Evolutionary conservation across 2,797 vertebrate species (phyloP), one percentile per base, ranked within the genome.

Genomic region (Podarcis lilfordi): DNA sequence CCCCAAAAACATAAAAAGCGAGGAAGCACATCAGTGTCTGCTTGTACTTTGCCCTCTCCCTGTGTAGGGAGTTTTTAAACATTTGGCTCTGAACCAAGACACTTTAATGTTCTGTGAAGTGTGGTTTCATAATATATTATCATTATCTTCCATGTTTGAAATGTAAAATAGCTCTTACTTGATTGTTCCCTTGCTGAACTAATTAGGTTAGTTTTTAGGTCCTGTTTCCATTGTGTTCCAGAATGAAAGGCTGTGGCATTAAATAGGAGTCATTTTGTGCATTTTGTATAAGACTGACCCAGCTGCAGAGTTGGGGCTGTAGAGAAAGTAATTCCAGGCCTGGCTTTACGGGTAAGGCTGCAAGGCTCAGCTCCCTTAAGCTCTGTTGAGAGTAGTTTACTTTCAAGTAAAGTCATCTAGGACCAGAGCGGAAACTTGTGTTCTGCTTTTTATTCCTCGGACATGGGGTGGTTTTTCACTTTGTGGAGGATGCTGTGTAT

Each of bases 61-160:
- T n/a, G 4, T 64, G 45, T 0, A 0, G 32, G 86, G 15, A 68
- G 7, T 29, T 92, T 88, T 89, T 43, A 89, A 93, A 89, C 0
- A n/a, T 89, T 88, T 90, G 85, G 37, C 83, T 93, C 79, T 40
- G 19, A 68, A 59, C 40, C 86, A 76, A 84, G 29, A 55, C 27
- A 66, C 7, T 84, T 89, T 90, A 55, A 59, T 82, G 90, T 92
- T 37, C 8, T 55, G 74, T 84, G 35, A 92, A 87, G 25, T 45
- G 85, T 72, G 85, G 71, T 10, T 25, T 77, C 78, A 85, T 5
- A 59, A 76, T 3, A 27, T 68, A 10, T 21, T 89, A 32, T 83
- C 35, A 35, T 43, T 61, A 77, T 64, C 25, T 64, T 77, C 71
- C 32, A 45, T 40, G 43, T 55, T 83, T 77, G 81, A 88, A 76